Conservation (phyloP, 2,797 vertebrate species). For the Acanthopagrus latus region DNA sequence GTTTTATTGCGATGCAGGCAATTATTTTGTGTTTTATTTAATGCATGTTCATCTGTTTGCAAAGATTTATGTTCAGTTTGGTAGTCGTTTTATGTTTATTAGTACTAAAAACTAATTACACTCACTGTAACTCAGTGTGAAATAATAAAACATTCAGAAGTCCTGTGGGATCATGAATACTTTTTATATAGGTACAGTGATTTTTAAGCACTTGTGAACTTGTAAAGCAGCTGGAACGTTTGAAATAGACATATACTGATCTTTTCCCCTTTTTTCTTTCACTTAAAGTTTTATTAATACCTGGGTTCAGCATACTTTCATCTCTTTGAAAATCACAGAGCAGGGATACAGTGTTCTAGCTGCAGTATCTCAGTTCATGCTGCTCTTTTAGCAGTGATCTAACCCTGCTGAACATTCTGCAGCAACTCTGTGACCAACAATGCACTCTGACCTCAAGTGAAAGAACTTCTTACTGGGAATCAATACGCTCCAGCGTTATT, state of each 20-base stretch:
- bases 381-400: neutral
- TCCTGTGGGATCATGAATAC: constrained; percentile 1
- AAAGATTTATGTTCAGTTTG: neutral
- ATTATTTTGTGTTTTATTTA: neutral
- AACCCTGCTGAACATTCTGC: constrained; percentile 17
- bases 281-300: constrained; percentile 2
- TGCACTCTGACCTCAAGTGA: constrained; percentile 7
- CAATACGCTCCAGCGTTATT: constrained; percentile 1
- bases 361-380: neutral
- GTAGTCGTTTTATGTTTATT: neutral
- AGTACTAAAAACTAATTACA: constrained; percentile 1
- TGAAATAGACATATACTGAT: neutral
- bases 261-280: neutral
- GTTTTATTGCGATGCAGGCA: neutral
- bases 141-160: constrained; percentile 27
- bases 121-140: constrained; percentile 12
- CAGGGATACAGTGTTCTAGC: neutral
- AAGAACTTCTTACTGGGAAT: neutral
- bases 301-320: neutral
- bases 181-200: constrained; percentile 11
- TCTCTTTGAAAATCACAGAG: constrained; percentile 6
- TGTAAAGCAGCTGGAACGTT: neutral
- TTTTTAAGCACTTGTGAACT: constrained; percentile 7
- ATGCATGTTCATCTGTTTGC: neutral
- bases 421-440: neutral